Evolutionary conservation across 2,888 invertebrate genomes (phyloP), one percentile per base, ranked within the genome.

Genomic region (Adelognathus sp.): DNA sequence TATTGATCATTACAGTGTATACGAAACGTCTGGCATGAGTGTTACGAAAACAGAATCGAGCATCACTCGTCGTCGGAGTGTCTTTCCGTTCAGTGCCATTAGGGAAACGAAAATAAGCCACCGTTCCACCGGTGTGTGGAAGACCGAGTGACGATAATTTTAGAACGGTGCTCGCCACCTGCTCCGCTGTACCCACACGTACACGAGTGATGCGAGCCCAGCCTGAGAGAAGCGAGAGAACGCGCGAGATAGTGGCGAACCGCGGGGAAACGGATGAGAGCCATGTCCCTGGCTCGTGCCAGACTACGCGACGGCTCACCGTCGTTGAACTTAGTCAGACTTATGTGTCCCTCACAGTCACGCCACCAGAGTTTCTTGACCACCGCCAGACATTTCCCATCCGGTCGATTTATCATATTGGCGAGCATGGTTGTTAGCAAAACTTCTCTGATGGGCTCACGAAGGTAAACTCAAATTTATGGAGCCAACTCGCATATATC

Each of bases 301-400:
- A 78, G 78, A 78, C 78, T 78, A 50, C 36, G 39, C 73, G 78
- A 78, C 78, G 78, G 73, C 78, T 78, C 72, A n/a, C 67, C 73
- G 52, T 73, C 69, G 73, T 73, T 73, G 73, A 78, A 78, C 69
- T 78, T 78, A 73, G 78, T 61, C 63, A 41, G 61, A 44, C 52
- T 24, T 46, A 67, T 67, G 72, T 9, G 11, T 4, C 52, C 31
- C 67, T 14, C n/a, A 33, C 4, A 21, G 24, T 14, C 14, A 44
- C 44, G 44, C 44, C 18, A 14, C 18, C n/a, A 18, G 33, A 11
- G 50, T 64, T 60, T 69, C 78, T 64, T 73, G 69, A 78, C 73
- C 77, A 63, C 46, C n/a, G n/a, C n/a, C 29, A 24, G 41, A 39
- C 56, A 63, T 69, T 73, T 50, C 46, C 63, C 77, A 73, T 77